Evolutionary conservation across 2,797 vertebrate genomes (phyloP), one percentile per base, ranked within the genome.

Genomic region (Staurois parvus): DNA sequence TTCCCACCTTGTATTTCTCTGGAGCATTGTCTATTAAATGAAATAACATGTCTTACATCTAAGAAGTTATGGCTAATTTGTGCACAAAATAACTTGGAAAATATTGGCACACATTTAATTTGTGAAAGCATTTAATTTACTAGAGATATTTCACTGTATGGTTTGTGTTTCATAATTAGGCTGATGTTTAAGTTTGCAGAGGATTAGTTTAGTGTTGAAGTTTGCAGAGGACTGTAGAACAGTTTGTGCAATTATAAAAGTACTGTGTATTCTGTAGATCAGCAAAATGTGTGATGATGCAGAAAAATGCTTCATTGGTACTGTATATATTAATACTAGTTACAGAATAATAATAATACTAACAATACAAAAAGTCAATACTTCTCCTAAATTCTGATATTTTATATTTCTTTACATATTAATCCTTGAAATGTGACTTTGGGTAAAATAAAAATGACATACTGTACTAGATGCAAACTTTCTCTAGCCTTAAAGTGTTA

Each of bases 31-130:
- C 29, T 67, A 67, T 68, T 80, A 79, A 85, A 85, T 80, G 69
- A 85, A 79, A 74, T 85, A 85, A 73, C 69, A 79, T 85, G 76
- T 84, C 76, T 79, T 79, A 73, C 69, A 79, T 73, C 83, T 85
- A 40, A 64, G 75, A 85, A 79, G 70, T 52, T 80, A 74, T 85
- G 59, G 84, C 70, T 85, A 85, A 80, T 85, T 85, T 85, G 68
- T 74, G 37, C 69, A 85, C 56, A 85, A 79, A 85, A 85, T 80
- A 85, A 79, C 66, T 72, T 77, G 21, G 8, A 79, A 79, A 73
- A 85, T 74, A 67, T 79, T 73, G 59, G 76, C 76, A 85, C 26
- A 48, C 24, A 74, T 79, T 79, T 84, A 40, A 78, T 79, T 85
- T 80, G 70, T 74, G 76, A 74, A 85, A 67, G 40, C 11, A 79